Conservation (phyloP, 2,888 invertebrate species). For the Myopa tessellatipennis region DNA sequence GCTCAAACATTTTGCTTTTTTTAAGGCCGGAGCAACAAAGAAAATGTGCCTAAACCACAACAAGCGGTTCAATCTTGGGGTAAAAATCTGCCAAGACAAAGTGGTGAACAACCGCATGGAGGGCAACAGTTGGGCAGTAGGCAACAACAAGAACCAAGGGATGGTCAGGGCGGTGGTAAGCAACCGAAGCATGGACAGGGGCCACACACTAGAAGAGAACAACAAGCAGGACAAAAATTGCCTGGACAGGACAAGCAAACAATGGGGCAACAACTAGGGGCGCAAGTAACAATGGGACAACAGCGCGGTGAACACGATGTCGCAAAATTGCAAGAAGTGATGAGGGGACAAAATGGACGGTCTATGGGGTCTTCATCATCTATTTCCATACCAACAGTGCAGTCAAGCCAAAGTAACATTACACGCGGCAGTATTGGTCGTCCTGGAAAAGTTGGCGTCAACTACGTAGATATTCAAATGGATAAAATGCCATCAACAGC, state of each 20-base stretch:
- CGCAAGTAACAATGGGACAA: too few relatives aligned
- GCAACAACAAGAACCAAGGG: constrained; percentile 2
- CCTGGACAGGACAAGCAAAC: too few relatives aligned
- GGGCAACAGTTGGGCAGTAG: too few relatives aligned
- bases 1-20: background rate
- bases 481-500: constrained; percentile 67
- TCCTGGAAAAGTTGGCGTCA: constrained; percentile 71
- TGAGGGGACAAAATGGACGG: too few relatives aligned
- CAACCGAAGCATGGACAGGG: constrained; percentile 19
- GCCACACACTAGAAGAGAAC: background rate
- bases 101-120: too few relatives aligned
- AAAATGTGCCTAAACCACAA: background rate
- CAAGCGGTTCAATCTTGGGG: background rate
- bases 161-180: constrained; percentile 15
- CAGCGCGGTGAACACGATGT: too few relatives aligned
- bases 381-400: constrained; percentile 27
- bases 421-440: constrained; percentile 66
- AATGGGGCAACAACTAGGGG: too few relatives aligned
- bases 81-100: background rate
- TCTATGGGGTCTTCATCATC: constrained; percentile 28
- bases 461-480: constrained; percentile 74
- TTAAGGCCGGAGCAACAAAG: constrained; percentile 16
- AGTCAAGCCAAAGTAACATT: constrained; percentile 46
- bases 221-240: background rate
- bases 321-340: background rate